Conservation (phyloP, 2,113 vertebrate genomes). For the Rhinogobius similis region DNA sequence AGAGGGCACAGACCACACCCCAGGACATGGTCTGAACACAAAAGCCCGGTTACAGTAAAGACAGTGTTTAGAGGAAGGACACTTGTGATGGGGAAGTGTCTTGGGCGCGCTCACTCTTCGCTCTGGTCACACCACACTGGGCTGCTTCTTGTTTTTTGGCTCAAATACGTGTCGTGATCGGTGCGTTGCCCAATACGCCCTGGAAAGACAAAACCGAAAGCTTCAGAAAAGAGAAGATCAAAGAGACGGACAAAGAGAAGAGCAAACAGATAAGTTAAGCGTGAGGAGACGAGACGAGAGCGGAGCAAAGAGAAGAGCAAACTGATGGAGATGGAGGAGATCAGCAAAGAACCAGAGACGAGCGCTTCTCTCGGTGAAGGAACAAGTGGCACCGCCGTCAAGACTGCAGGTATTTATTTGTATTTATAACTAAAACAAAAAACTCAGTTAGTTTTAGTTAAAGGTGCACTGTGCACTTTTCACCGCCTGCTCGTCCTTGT, state of each 20-base stretch:
- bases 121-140: neutral
- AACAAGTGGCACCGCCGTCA: neutral
- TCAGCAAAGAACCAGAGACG: neutral
- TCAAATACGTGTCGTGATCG: neutral
- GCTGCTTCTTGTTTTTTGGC: neutral
- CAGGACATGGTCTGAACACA: too few species aligned
- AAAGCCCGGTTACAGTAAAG: neutral
- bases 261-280: too few species aligned
- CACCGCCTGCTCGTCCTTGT: too few species aligned
- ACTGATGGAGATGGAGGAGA: slow-evolving; percentile 58
- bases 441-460: too few species aligned
- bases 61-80: slow-evolving; percentile 13
- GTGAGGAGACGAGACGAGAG: neutral
- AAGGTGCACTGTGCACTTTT: too few species aligned
- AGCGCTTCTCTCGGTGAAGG: neutral
- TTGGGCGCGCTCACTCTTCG: slow-evolving; percentile 1
- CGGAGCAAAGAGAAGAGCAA: neutral
- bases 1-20: too few species aligned
- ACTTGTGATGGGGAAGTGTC: slow-evolving; percentile 32
- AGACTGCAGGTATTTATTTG: slow-evolving; percentile 46
- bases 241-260: too few species aligned
- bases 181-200: too few species aligned
- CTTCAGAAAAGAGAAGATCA: too few species aligned
- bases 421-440: too few species aligned
- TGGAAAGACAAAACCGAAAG: too few species aligned